Percentiles rank a stretch among this genome's conserved stretches.
Evolutionary conservation across 2,888 invertebrate species (phyloP).

Genomic region (Ethmia dodecea): DNA sequence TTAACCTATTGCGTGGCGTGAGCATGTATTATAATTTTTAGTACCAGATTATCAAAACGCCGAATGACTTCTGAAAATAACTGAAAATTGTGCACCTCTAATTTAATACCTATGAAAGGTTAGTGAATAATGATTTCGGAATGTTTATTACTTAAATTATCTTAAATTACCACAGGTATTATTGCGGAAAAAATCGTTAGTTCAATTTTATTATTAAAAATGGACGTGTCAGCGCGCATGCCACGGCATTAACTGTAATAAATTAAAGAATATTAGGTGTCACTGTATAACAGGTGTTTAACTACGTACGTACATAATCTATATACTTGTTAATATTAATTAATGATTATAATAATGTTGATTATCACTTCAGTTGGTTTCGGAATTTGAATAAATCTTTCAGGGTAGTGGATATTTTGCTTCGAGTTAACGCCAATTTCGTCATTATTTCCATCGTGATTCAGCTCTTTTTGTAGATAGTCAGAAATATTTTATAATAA

Average conservation of each 20-base stretch:
- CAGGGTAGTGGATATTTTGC: slow-evolving; percentile 44
- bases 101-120: too few relatives aligned
- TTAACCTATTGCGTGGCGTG: too few relatives aligned
- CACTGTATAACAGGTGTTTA: slow-evolving; percentile 76
- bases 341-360: slow-evolving; percentile 70
- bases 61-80: too few relatives aligned
- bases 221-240: too few relatives aligned
- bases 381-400: slow-evolving; percentile 20
- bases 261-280: slow-evolving; percentile 67
- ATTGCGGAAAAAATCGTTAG: too few relatives aligned
- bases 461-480: slow-evolving; percentile 42
- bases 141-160: too few relatives aligned
- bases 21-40: too few relatives aligned
- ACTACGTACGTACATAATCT: slow-evolving; percentile 67
- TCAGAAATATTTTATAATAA: slow-evolving; percentile 42
- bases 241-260: slow-evolving; percentile 52
- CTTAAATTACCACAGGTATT: too few relatives aligned
- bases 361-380: slow-evolving; percentile 46
- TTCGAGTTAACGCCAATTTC: slow-evolving; percentile 24
- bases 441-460: slow-evolving; percentile 22
- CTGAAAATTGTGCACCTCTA: too few relatives aligned
- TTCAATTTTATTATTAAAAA: too few relatives aligned
- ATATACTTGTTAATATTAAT: slow-evolving; percentile 74
- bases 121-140: too few relatives aligned
- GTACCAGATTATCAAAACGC: too few relatives aligned